Evolutionary conservation across 2,888 invertebrate genomes (phyloP), one percentile per base, ranked within the genome.

Genomic region (Luperina testacea): DNA sequence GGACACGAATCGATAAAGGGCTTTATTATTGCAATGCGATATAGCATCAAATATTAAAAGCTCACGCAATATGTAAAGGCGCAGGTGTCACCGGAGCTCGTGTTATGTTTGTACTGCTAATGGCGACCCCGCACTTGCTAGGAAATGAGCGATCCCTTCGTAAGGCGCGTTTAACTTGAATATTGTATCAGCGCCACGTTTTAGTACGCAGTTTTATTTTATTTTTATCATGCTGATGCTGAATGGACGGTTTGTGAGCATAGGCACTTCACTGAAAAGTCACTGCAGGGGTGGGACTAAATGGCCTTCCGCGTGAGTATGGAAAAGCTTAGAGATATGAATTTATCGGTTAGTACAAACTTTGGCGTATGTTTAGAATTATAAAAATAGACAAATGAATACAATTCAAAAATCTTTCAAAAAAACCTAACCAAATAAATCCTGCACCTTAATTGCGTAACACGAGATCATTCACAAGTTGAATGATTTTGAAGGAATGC

Each of bases 81-180:
- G 90, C 92, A 95, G 94, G 94, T 95, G 95, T 94, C 94, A 93
- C 93, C 91, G 79, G 93, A 93, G 93, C 91, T 90, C 91, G 87
- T 91, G 92, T 92, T 90, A 89, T 95, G 95, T 95, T 95, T 95
- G 94, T 93, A 88, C 91, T 94, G 92, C 93, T 95, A 95, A 95
- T 95, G 95, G 95, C 91, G 85, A 90, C 82, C 89, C 86, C 90
- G 84, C 86, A 90, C 92, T 92, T 90, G 90, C 90, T 90, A 92
- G 94, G 94, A 93, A 94, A 94, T 94, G 92, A 94, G 88, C 90
- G 90, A 90, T 90, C 90, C 88, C 80, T 90, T 88, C 90, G 88
- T 90, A 86, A 89, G 86, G 87, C 81, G 81, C 88, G 90, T 90
- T 89, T 86, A 89, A 82, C 85, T 73, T 81, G 71, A 77, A 85